phyloP scores from a whole-genome alignment of 2,797 vertebrate species.

The Cryptoblepharus egeriae region DNA sequence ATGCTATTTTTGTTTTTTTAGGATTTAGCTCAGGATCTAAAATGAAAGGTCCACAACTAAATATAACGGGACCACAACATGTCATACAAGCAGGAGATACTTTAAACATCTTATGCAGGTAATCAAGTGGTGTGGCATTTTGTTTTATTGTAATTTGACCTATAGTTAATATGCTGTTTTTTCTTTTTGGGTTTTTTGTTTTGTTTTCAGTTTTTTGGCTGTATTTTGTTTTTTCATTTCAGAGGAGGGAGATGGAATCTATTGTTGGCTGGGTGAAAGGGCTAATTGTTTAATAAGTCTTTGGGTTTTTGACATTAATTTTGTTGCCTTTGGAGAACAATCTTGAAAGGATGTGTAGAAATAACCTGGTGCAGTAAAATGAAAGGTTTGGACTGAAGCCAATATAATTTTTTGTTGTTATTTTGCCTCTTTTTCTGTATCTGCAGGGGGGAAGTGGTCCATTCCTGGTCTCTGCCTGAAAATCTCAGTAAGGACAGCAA shows the following conservation, averaged over 20 bases:
- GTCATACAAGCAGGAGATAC: slow-evolving; percentile 86
- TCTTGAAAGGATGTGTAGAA: slow-evolving; percentile 63
- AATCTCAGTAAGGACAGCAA: slow-evolving; percentile 76
- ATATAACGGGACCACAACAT: slow-evolving; percentile 81
- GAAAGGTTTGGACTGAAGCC: slow-evolving; percentile 55
- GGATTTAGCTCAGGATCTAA: slow-evolving; percentile 84
- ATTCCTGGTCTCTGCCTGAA: slow-evolving; percentile 88
- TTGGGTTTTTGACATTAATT: slow-evolving; percentile 51
- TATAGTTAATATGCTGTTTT: slow-evolving; percentile 40
- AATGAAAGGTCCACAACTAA: slow-evolving; percentile 86
- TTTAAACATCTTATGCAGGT: slow-evolving; percentile 93
- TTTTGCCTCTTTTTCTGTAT: slow-evolving; percentile 72
- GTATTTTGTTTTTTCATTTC: slow-evolving; percentile 9
- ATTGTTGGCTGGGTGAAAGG: slow-evolving; percentile 51
- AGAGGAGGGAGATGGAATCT: slow-evolving; percentile 41
- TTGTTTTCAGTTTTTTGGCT: no score
- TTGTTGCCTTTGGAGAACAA: slow-evolving; percentile 68
- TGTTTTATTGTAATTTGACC: slow-evolving; percentile 33
- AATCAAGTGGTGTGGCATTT: slow-evolving; percentile 55
- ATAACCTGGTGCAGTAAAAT: slow-evolving; percentile 59
- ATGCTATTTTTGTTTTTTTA: slow-evolving; percentile 71
- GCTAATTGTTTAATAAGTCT: slow-evolving; percentile 62
- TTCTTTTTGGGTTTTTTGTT: no score
- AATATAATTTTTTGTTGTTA: slow-evolving; percentile 62
- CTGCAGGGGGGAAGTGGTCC: slow-evolving; percentile 87